Evolutionary conservation across 2,888 invertebrate genomes (phyloP), one percentile per base, ranked within the genome.

Genomic region (Trissoscelio sp.): DNA sequence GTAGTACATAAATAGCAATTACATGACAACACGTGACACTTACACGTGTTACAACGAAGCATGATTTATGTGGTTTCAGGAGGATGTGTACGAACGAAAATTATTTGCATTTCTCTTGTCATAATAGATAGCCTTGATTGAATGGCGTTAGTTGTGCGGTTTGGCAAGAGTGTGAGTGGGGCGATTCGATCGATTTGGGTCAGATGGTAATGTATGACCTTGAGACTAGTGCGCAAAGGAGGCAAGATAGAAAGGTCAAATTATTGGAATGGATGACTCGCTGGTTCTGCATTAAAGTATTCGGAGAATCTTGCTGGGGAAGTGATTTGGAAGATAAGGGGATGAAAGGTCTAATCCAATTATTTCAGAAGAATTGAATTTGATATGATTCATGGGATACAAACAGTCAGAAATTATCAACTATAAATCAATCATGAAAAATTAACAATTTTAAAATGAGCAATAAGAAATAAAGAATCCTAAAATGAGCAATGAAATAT

Each of bases 1-100:
- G 22, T 5, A 74, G 74, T 62, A 77, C 81, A 81, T 77, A 81
- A 81, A 81, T 75, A 75, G 64, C 77, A 77, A 77, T 81, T 81
- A 81, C 81, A 77, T 51, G 67, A 72, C 81, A 81, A 62, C 22
- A 11, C 55, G 62, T 67, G 81, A 81, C 81, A 67, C 39, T 31
- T 77, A 77, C 81, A 81, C 57, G 67, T 80, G 69, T 75, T 64
- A 14, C 64, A 11, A 39, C 16, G 2, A 1, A 24, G 3, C 6
- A 58, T 80, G 46, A 70, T 64, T 70, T 80, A 79, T 74, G 60
- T 31, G 73, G 37, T 7, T 31, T 58, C 31, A 53, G 24, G 53
- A 3, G 28, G 5, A 39, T 9, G 51, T 22, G n/a, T 48, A 24
- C 24, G 11, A 31, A 7, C n/a, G 39, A 4, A 7, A 20, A 22